Evolutionary conservation across 1,140 invertebrate species (phyloP).

Genomic region (Ceratitis capitata): DNA sequence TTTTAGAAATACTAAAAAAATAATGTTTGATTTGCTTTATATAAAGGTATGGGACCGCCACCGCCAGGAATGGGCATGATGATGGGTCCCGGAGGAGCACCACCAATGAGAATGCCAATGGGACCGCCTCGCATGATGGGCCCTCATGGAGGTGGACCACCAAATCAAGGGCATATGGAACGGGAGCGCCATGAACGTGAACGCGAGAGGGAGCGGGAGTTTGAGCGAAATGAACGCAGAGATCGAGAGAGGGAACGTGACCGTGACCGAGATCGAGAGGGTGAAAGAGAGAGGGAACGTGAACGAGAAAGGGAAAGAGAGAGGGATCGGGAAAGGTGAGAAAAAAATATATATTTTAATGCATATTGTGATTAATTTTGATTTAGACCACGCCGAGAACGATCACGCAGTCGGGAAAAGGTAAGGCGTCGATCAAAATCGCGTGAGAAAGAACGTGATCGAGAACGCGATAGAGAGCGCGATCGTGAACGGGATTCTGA

Average conservation of each 20-base stretch:
- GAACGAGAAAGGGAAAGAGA: conserved; percentile 57
- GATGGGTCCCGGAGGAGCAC: conserved; percentile 45
- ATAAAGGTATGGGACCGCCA: conserved; percentile 57
- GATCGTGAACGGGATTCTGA: conserved; percentile 57
- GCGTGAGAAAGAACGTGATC: conserved; percentile 67
- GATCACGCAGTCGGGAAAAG: conserved; percentile 68
- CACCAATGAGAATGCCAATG: conserved; percentile 53
- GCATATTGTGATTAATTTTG: not conserved
- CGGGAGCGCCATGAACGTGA: conserved; percentile 42
- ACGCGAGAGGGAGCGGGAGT: conserved; percentile 45
- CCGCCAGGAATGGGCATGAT: conserved; percentile 57
- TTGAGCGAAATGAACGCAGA: not conserved
- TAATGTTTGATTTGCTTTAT: too few species aligned
- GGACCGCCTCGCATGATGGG: conserved; percentile 51
- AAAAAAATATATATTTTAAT: not conserved
- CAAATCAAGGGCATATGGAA: conserved; percentile 7
- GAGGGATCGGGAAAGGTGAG: conserved; percentile 57
- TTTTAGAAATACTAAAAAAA: too few species aligned
- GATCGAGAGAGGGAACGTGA: conserved; percentile 53
- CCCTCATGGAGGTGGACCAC: conserved; percentile 40
- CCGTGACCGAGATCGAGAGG: conserved; percentile 65
- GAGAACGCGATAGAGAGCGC: conserved; percentile 63
- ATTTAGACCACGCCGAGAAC: conserved; percentile 65
- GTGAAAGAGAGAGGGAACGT: conserved; percentile 53
- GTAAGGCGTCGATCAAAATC: conserved; percentile 68